Conservation (phyloP, 2,797 vertebrate species). For the Parauchenoglanis punctatus region DNA sequence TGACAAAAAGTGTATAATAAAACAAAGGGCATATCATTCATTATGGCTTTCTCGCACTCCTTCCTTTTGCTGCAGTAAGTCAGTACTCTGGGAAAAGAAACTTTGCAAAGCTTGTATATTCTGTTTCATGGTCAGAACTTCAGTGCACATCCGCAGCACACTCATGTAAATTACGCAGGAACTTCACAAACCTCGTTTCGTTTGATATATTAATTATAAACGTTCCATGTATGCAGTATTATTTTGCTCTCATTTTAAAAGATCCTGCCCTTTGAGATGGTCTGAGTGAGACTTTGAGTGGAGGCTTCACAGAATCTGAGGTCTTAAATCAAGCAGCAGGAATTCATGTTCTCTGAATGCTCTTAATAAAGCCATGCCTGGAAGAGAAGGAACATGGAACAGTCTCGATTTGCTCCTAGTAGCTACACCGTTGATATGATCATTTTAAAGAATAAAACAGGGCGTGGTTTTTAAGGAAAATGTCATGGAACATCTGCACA, state of each 20-base stretch:
- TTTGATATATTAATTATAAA: slow-evolving; percentile 74
- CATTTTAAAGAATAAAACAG: neutral
- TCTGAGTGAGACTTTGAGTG: slow-evolving; percentile 49
- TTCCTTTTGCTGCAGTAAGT: slow-evolving; percentile 48
- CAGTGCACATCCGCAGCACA: slow-evolving; percentile 67
- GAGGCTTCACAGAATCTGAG: slow-evolving; percentile 41
- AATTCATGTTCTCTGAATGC: slow-evolving; percentile 38
- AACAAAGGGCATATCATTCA: slow-evolving; percentile 42
- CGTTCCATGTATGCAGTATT: slow-evolving; percentile 69
- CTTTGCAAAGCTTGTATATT: slow-evolving; percentile 69
- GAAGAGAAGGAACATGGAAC: slow-evolving; percentile 16
- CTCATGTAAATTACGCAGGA: slow-evolving; percentile 77
- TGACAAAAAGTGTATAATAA: slow-evolving; percentile 36
- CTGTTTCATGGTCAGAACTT: slow-evolving; percentile 76
- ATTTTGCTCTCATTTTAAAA: slow-evolving; percentile 67
- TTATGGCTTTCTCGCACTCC: slow-evolving; percentile 56
- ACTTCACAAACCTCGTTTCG: slow-evolving; percentile 66
- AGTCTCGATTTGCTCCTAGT: neutral
- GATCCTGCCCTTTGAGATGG: slow-evolving; percentile 56
- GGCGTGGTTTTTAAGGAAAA: neutral
- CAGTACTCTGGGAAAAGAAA: slow-evolving; percentile 61
- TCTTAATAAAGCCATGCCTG: slow-evolving; percentile 37
- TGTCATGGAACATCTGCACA: neutral
- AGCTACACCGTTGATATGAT: neutral
- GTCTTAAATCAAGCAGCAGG: slow-evolving; percentile 47